Evolutionary conservation across 2,888 invertebrate species (phyloP).

Genomic region (Hoplodrina blanda): DNA sequence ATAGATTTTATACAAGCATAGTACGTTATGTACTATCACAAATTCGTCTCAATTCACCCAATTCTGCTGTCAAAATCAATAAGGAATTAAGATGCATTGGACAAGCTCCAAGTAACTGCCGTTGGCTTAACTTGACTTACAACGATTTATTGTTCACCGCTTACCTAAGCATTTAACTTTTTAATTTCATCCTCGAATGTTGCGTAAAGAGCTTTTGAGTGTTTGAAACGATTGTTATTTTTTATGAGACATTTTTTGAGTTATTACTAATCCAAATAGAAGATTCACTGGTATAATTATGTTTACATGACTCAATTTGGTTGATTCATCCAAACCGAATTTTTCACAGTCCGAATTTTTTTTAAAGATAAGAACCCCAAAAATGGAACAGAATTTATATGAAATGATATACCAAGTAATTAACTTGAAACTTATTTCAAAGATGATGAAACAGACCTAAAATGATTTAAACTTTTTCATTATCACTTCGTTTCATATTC

Average conservation of each 20-base stretch:
- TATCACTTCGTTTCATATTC: conserved; percentile 5
- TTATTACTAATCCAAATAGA: conserved; percentile 4
- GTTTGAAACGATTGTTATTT: conserved; percentile 1
- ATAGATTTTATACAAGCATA: too few relatives aligned
- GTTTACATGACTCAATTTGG: too few relatives aligned
- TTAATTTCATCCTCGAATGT: conserved; percentile 24
- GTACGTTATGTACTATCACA: not conserved
- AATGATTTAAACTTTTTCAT: not conserved
- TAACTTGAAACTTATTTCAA: too few relatives aligned
- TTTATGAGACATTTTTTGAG: not conserved
- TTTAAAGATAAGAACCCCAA: too few relatives aligned
- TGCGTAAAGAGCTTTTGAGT: conserved; percentile 20
- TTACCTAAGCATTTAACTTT: conserved; percentile 32
- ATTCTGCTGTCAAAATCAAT: conserved; percentile 44
- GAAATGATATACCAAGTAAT: too few relatives aligned
- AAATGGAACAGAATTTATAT: too few relatives aligned
- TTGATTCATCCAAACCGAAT: not conserved
- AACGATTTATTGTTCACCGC: conserved; percentile 36
- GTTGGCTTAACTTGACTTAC: conserved; percentile 10
- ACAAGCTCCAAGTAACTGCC: conserved; percentile 33
- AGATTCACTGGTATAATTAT: not conserved
- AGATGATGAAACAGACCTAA: too few relatives aligned
- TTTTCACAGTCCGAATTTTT: too few relatives aligned
- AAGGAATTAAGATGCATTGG: conserved; percentile 49
- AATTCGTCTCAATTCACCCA: not conserved